Evolutionary conservation across 2,797 vertebrate genomes (phyloP).

Genomic region (Poeciliopsis infans): DNA sequence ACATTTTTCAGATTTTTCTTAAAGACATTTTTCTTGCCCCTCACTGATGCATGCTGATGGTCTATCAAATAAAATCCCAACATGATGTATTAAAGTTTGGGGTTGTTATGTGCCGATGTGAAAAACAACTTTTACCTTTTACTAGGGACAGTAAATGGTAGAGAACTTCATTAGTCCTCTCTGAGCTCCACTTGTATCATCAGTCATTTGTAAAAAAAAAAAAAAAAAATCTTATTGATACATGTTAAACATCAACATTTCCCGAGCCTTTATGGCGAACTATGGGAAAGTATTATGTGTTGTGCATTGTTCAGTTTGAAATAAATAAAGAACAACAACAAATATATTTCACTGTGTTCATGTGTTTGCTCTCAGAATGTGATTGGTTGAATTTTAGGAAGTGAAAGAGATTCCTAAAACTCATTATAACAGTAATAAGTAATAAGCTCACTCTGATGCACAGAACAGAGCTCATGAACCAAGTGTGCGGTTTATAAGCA

Average conservation of each 20-base stretch:
- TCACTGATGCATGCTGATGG: not conserved
- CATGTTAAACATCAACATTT: not conserved
- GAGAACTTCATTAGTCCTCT: not conserved
- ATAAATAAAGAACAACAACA: not conserved
- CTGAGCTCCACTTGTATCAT: not conserved
- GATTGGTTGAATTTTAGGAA: not conserved
- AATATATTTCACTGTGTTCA: not conserved
- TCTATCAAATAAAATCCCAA: not conserved
- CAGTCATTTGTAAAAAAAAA: not conserved
- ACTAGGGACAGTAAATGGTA: not conserved
- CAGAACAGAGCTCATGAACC: not conserved
- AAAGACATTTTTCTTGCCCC: not conserved
- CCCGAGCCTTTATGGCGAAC: not conserved
- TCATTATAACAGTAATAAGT: not conserved
- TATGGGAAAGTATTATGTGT: no score
- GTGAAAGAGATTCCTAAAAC: not conserved
- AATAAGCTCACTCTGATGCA: slow-evolving; percentile 10
- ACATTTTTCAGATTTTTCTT: not conserved
- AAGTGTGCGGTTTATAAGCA: not conserved
- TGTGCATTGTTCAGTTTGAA: no score
- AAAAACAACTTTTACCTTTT: not conserved
- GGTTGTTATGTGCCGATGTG: not conserved
- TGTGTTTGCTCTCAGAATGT: not conserved
- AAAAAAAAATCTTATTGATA: not conserved
- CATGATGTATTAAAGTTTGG: not conserved